Evolutionary conservation across 2,113 vertebrate species (phyloP).

Genomic region (Haplotaxodon microlepis): DNA sequence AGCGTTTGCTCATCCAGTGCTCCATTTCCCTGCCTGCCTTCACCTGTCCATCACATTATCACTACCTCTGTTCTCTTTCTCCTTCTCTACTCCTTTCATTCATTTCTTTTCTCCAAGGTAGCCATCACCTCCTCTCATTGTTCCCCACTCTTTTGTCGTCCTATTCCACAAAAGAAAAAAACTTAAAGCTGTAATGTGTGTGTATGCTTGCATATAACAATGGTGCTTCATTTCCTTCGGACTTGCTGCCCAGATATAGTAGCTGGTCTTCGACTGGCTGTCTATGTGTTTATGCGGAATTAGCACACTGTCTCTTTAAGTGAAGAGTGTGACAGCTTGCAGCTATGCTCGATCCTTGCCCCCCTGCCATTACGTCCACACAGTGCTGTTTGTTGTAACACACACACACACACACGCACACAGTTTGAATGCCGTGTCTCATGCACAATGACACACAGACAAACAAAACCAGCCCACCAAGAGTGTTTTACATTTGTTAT

Average conservation of each 20-base stretch:
- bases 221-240: conserved; percentile 53
- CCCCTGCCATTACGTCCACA: conserved; percentile 47
- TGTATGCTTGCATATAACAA: conserved; percentile 29
- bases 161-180: conserved; percentile 31
- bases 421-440: too few species aligned
- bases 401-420: too few species aligned
- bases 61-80: background rate
- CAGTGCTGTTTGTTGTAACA: conserved; percentile 33
- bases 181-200: conserved; percentile 10
- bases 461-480: too few species aligned
- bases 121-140: conserved; percentile 45
- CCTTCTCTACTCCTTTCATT: conserved; percentile 11
- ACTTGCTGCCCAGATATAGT: conserved; percentile 38
- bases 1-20: background rate
- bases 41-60: conserved; percentile 36
- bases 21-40: background rate
- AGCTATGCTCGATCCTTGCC: conserved; percentile 49
- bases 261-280: conserved; percentile 18
- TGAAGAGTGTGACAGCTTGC: conserved; percentile 67
- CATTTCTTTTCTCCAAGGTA: conserved; percentile 17
- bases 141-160: conserved; percentile 41
- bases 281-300: conserved; percentile 4
- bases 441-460: too few species aligned
- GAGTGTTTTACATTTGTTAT: too few species aligned
- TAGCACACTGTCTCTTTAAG: conserved; percentile 56